These are phyloP conservation scores for Cabera pusaria DNA, from an alignment of 2,888 invertebrate species.

Conservation along the genomic window DNA sequence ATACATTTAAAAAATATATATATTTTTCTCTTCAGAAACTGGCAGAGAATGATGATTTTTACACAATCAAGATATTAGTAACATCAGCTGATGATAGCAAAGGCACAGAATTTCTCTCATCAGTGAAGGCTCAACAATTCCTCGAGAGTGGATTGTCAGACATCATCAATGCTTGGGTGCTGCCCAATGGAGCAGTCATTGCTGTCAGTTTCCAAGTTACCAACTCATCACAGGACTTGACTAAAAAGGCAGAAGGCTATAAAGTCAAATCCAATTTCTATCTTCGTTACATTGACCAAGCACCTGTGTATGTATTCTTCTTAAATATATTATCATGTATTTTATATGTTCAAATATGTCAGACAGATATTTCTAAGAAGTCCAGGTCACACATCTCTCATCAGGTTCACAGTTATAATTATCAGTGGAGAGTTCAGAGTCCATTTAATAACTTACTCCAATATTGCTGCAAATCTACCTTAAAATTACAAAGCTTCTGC, in stretches of 20 bases:
- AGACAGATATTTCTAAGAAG: too few relatives aligned
- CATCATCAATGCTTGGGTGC: conserved; percentile 89
- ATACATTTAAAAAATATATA: too few relatives aligned
- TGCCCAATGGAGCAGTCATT: conserved; percentile 90
- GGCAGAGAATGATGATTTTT: conserved; percentile 87
- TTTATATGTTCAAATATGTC: too few relatives aligned
- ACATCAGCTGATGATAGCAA: conserved; percentile 85
- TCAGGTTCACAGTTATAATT: too few relatives aligned
- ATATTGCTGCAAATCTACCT: too few relatives aligned
- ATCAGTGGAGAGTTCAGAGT: too few relatives aligned
- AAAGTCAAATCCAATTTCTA: conserved; percentile 90
- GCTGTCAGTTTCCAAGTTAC: conserved; percentile 85
- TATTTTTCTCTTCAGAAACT: conserved; percentile 80
- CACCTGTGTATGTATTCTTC: conserved; percentile 84
- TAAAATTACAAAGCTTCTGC: too few relatives aligned
- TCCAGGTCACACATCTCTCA: too few relatives aligned
- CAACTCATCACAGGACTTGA: conserved; percentile 49
- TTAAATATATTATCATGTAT: neutral
- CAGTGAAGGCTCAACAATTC: conserved; percentile 90
- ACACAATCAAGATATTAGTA: conserved; percentile 88
- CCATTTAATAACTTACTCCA: too few relatives aligned
- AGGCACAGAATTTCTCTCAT: conserved; percentile 88
- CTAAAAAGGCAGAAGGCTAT: conserved; percentile 38
- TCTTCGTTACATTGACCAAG: conserved; percentile 91
- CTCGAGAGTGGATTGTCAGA: conserved; percentile 91